Percentiles rank a stretch among this genome's conserved stretches.
Conservation (phyloP, 2,113 vertebrate genomes). For the Elgaria multicarinata region DNA sequence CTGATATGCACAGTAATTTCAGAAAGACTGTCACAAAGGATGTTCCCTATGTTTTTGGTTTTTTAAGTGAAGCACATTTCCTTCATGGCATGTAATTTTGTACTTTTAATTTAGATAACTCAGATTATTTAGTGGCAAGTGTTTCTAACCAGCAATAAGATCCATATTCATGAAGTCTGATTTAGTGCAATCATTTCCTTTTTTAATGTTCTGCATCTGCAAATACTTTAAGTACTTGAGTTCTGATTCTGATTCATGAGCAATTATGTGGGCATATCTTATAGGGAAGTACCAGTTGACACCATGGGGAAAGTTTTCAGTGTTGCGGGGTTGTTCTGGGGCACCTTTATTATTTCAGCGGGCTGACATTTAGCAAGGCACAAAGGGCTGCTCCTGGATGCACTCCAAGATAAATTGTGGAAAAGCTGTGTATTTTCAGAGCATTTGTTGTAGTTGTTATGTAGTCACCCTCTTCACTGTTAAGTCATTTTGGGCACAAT, state of each 20-base stretch:
- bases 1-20: slow-evolving; percentile 70
- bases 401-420: not conserved
- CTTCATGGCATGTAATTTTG: slow-evolving; percentile 72
- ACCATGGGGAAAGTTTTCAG: slow-evolving; percentile 29
- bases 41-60: slow-evolving; percentile 67
- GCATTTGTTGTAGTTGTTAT: not conserved
- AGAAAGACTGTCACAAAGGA: slow-evolving; percentile 71
- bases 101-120: slow-evolving; percentile 78
- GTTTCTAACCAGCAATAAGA: slow-evolving; percentile 74
- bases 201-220: slow-evolving; percentile 66
- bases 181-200: slow-evolving; percentile 75
- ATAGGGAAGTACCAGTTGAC: slow-evolving; percentile 52
- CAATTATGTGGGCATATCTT: slow-evolving; percentile 64
- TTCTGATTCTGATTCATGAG: slow-evolving; percentile 54
- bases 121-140: slow-evolving; percentile 55
- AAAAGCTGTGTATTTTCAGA: not conserved
- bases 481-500: not conserved
- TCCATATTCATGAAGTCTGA: slow-evolving; percentile 76
- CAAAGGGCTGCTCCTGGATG: not conserved
- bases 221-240: slow-evolving; percentile 67
- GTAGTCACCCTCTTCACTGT: no score
- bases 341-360: not conserved
- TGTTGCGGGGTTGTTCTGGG: not conserved
- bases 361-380: not conserved
- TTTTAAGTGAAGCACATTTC: slow-evolving; percentile 44